Evolutionary conservation across 2,113 vertebrate genomes (phyloP).

Genomic region (Leucopsar rothschildi): DNA sequence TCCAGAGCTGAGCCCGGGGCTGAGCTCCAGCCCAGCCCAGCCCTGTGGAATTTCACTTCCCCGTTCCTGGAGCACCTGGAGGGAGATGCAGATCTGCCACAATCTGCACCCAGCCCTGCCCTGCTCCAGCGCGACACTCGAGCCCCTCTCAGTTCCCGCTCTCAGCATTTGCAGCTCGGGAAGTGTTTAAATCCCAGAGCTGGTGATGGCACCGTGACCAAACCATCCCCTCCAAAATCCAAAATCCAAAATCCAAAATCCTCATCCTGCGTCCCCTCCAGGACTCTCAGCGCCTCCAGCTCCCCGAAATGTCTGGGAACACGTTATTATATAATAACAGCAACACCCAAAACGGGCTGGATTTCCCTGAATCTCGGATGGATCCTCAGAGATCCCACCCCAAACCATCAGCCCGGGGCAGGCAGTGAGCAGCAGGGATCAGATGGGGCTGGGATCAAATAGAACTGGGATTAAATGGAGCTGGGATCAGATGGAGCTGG

Average conservation of each 20-base stretch:
- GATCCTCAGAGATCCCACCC: not conserved
- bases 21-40: not conserved
- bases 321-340: too few relatives aligned
- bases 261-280: not conserved
- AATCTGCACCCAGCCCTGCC: not conserved
- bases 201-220: accelerated
- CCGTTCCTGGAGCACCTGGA: not conserved
- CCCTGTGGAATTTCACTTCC: not conserved
- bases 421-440: not conserved
- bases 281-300: not conserved
- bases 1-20: not conserved
- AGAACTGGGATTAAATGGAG: not conserved
- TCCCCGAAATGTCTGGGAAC: accelerated
- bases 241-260: not conserved
- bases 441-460: not conserved
- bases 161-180: not conserved
- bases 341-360: not conserved
- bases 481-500: not conserved
- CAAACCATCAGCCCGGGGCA: not conserved
- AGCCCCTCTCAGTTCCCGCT: accelerated
- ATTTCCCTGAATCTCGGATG: accelerated
- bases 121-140: not conserved
- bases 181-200: not conserved
- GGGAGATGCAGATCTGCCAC: not conserved
- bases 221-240: not conserved